Base-by-base conservation (phyloP, 1,140 invertebrate genomes). In the Leptestheria dahalacensis region DNA sequence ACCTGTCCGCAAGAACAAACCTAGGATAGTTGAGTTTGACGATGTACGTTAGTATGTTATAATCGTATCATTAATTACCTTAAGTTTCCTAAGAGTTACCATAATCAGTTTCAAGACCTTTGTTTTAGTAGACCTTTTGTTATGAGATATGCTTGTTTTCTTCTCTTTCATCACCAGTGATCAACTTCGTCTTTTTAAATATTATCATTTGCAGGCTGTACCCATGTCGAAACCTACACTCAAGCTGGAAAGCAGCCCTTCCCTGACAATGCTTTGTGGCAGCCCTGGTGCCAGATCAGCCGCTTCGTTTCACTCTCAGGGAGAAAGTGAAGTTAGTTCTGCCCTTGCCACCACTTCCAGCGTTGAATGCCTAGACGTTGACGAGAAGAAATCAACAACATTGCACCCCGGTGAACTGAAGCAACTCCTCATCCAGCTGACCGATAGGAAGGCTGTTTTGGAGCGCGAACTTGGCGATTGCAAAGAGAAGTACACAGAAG, bases 401-500 rank as follows among this genome's bases (percentile, higher is more conserved):
- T 21, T 55, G 26, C 26, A 55, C 53, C 15, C 33, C 12, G 26
- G 26, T 12, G 53, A 55, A 55, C 26, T 55, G 26, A 55, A 29
- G 18, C 53, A 55, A 55, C 26, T 55, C 26, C 26, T 55, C 10
- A 26, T 55, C 10, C 26, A 55, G 26, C 26, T 55, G 20, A 55
- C 53, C 0, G 26, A 55, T 3, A 55, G 33, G 26, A 55, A 55
- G 33, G 20, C 15, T 10, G 26, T 21, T 20, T 25, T 55, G 23
- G 53, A 55, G 18, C 25, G 33, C 10, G 23, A 41, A 41, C 33
- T 41, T 15, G 33, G 33, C 15, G 15, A 41, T 41, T 41, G 6
- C 6, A 41, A 41, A 15, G 33, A 41, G 15, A 41, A 41, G 33
- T 41, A 9, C 6, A 41, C 12, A 15, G 33, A 55, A 28, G 28